These are phyloP conservation scores for Chrysemys picta DNA, from an alignment of 2,113 vertebrate species.

Conservation along the genomic window DNA sequence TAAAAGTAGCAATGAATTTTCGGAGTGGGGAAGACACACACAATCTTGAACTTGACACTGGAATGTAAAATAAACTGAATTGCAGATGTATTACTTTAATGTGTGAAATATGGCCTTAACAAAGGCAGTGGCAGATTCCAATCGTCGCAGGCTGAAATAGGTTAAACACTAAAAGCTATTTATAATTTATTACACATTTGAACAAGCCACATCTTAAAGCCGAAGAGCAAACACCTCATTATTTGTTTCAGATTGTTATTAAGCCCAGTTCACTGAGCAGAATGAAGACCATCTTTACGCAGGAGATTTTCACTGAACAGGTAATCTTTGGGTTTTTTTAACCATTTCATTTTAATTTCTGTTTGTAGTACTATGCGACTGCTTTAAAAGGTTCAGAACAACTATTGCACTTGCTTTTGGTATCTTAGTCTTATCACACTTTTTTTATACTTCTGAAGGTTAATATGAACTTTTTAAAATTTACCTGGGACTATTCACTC, in stretches of 20 bases:
- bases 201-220: background rate
- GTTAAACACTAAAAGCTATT: background rate
- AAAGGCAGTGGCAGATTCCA: background rate
- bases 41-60: background rate
- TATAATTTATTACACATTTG: no score
- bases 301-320: constrained; percentile 99
- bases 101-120: background rate
- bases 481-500: background rate
- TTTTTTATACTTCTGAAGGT: background rate
- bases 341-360: background rate
- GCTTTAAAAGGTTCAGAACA: background rate
- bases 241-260: constrained; percentile 91
- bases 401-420: fast-evolving
- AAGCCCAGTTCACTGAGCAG: constrained; percentile 97
- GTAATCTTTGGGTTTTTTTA: constrained; percentile 74
- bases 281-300: constrained; percentile 99
- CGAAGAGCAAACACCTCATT: background rate
- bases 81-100: background rate
- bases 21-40: fast-evolving
- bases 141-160: background rate
- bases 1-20: background rate
- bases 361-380: background rate
- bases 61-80: background rate
- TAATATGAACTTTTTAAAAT: background rate
- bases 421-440: fast-evolving